Conservation (phyloP, 2,797 vertebrate genomes). For the Chaetodon trifasciatus region DNA sequence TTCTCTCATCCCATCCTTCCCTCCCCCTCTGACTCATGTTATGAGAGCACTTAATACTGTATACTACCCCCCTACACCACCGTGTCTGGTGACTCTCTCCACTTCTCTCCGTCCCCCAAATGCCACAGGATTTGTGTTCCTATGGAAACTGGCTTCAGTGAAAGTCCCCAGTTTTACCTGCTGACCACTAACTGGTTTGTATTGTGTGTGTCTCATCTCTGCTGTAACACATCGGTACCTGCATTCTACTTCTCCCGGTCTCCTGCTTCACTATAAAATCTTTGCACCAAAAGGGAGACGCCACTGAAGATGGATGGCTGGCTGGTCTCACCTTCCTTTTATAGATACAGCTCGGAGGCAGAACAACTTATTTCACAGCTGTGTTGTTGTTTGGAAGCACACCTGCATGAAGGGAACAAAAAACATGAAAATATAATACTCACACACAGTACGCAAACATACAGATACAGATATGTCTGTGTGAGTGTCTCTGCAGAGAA, state of each 20-base stretch:
- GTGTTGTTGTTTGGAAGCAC: not conserved
- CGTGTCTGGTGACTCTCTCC: constrained; percentile 36
- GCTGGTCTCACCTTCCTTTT: constrained; percentile 12
- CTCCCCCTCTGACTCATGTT: constrained; percentile 56
- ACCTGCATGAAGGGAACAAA: constrained; percentile 24
- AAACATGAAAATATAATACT: not conserved
- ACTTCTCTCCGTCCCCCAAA: constrained; percentile 49
- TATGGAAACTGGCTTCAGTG: constrained; percentile 68
- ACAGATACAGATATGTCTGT: not conserved
- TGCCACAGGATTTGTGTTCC: constrained; percentile 68
- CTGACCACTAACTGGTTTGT: constrained; percentile 50
- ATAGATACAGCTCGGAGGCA: constrained; percentile 3
- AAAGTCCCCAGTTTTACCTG: constrained; percentile 44
- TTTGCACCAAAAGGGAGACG: constrained; percentile 6
- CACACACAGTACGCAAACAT: not conserved
- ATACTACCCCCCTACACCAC: constrained; percentile 19
- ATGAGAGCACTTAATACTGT: constrained; percentile 66
- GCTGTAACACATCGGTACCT: constrained; percentile 9
- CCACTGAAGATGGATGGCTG: not conserved
- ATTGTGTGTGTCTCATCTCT: constrained; percentile 19
- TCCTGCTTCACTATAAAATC: constrained; percentile 16
- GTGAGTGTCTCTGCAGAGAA: not conserved
- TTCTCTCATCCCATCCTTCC: constrained; percentile 19
- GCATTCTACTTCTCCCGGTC: not conserved
- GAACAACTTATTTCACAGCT: constrained; percentile 8